Evolutionary conservation across 1,140 invertebrate genomes (phyloP).

Genomic region (Conopomorpha cramerella): DNA sequence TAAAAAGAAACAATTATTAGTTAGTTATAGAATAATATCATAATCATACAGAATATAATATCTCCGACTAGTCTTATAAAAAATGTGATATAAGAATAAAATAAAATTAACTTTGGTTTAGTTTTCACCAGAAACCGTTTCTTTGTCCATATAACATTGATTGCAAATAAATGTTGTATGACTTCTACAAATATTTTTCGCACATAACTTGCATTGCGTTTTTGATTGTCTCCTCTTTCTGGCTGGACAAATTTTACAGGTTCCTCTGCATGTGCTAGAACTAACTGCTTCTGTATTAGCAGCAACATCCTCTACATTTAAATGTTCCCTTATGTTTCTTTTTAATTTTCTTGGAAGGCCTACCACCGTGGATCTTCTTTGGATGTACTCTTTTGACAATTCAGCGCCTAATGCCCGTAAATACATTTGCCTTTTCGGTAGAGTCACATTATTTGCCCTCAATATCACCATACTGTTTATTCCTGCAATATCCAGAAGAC

Average conservation of each 20-base stretch:
- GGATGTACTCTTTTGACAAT: slow-evolving; percentile 16
- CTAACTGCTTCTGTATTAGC: slow-evolving; percentile 11
- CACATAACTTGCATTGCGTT: slow-evolving; percentile 13
- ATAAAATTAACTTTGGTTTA: slow-evolving; percentile 11
- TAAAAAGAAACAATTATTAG: slow-evolving; percentile 9
- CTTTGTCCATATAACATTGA: slow-evolving; percentile 15
- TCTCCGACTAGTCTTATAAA: slow-evolving; percentile 11
- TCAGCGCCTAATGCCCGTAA: slow-evolving; percentile 16
- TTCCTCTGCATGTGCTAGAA: slow-evolving; percentile 13
- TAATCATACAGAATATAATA: slow-evolving; percentile 6
- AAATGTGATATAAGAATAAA: slow-evolving; percentile 13
- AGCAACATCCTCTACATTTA: slow-evolving; percentile 10
- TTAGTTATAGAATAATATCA: slow-evolving; percentile 8
- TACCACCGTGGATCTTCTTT: slow-evolving; percentile 13
- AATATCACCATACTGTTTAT: slow-evolving; percentile 17
- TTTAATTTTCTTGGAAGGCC: slow-evolving; percentile 15
- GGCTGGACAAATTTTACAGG: slow-evolving; percentile 13
- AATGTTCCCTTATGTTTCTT: slow-evolving; percentile 14
- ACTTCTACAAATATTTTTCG: slow-evolving; percentile 15
- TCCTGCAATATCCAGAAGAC: slow-evolving; percentile 17
- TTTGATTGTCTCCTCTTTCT: slow-evolving; percentile 15
- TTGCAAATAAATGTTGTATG: slow-evolving; percentile 16
- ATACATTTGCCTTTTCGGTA: slow-evolving; percentile 14
- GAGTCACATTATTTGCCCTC: slow-evolving; percentile 14
- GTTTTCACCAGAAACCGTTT: slow-evolving; percentile 14